Evolutionary conservation across 2,797 vertebrate genomes (phyloP), one percentile per base, ranked within the genome.

Genomic region (Scolopax rusticola): DNA sequence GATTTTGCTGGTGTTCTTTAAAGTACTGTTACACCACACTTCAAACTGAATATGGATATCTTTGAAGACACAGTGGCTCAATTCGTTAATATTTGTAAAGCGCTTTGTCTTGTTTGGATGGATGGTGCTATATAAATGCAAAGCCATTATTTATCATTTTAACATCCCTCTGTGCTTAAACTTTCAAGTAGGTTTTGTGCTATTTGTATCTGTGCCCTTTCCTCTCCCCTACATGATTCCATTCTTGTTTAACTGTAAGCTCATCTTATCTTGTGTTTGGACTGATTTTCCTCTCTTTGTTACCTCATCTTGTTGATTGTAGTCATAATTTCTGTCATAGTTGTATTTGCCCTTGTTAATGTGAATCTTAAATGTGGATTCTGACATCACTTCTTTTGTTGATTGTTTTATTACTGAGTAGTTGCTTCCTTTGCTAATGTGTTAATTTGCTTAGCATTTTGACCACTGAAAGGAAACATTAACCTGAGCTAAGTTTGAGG

Each of bases 21-120:
- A 59, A 70, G 36, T 73, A 50, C 38, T 86, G 33, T 69, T 88
- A 63, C 15, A 73, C n/a, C 70, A 67, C 28, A 15, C 59, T 90
- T 84, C 18, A 79, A 94, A 93, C 77, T 94, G 63, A 95, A 79
- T 76, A 76, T 23, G 25, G 63, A 77, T 89, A 47, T 83, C 61
- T 93, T 86, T 93, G 77, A 88, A 84, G 87, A 69, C 40, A 27
- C 93, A 50, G 84, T 94, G 90, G 43, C 87, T 90, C 57, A 87
- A 48, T 82, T 95, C 63, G 67, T 91, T 95, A 89, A 96, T 95
- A 96, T 96, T 96, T 96, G 94, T 96, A 97, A 95, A 97, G 93
- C 94, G 93, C 95, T 97, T 97, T 97, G 92, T 91, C 87, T 91
- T 95, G 87, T 87, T 96, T 96, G 88, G 92, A 93, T 97, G 91